Evolutionary conservation across 2,888 invertebrate genomes (phyloP), one percentile per base, ranked within the genome.

Genomic region (Ornithoptera priamus): DNA sequence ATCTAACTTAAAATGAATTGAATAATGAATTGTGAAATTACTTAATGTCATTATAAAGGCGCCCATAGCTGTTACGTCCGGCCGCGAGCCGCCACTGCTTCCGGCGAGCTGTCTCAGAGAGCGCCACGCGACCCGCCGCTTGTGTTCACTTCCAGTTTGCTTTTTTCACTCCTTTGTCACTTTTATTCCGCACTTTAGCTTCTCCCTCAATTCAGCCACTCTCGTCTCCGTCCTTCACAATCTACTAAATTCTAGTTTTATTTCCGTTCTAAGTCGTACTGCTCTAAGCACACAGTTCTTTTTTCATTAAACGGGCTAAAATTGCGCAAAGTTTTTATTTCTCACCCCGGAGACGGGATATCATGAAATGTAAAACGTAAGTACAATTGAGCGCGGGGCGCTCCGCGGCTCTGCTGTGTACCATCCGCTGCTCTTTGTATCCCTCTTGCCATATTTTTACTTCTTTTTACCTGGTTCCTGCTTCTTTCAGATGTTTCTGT

Each of bases 361-460:
- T 91, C 90, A 90, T 89, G 89, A 87, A 89, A 90, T 91, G 86
- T 89, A 88, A 92, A 89, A 89, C 86, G 89, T 87, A 85, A 89
- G 85, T 88, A 91, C 91, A 90, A 90, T 90, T 88, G 89, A 85
- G 86, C 82, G 78, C 83, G 80, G 84, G 80, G 84, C 82, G 77
- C 81, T 77, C 83, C 82, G 83, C 81, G 82, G 84, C 22, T 22
- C 22, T 22, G 22, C 83, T 85, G 85, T 88, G 85, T 82, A 83
- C 81, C 80, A 83, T 80, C 80, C 81, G 75, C 75, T 73, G 70
- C 74, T 81, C 81, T 86, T 86, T 87, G 85, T 87, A 82, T 82
- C 77, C 73, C 75, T 76, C 73, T 78, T 77, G 77, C 78, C 78
- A 78, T 78, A 80, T 80, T 80, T 80, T 62, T 62, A 10, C 46